A percentile compares a stretch with the other conserved stretches of the same genome.
phyloP scores from a whole-genome alignment of 2,888 invertebrate species.

The Shargacucullia verbasci region DNA sequence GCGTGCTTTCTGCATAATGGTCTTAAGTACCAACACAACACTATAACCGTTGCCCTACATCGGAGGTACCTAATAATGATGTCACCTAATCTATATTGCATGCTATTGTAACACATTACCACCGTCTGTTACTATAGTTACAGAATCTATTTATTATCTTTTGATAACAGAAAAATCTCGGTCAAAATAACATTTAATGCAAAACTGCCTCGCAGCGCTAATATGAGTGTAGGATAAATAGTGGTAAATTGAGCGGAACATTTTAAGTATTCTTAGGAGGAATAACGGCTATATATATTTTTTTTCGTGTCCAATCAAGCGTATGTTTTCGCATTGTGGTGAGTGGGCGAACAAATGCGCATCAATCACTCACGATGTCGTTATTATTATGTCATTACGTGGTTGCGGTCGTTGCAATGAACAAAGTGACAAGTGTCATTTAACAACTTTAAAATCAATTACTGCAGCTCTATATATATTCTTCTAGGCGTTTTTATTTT shows the following conservation, averaged over 20 bases:
- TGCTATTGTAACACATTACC: conserved; percentile 32
- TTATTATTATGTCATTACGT: conserved; percentile 31
- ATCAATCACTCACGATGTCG: conserved; percentile 34
- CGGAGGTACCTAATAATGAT: conserved; percentile 48
- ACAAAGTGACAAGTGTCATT: conserved; percentile 32
- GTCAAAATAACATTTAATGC: conserved; percentile 2
- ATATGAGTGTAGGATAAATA: conserved; percentile 27
- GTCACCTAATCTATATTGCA: conserved; percentile 60
- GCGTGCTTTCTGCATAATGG: conserved; percentile 41
- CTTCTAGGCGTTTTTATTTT: neutral
- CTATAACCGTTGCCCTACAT: conserved; percentile 51
- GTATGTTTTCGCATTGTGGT: conserved; percentile 11
- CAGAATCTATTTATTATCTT: neutral
- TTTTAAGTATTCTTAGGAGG: conserved; percentile 25
- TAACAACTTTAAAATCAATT: conserved; percentile 36
- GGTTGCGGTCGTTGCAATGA: conserved; percentile 16
- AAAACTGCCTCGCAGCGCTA: neutral
- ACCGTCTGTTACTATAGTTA: conserved; percentile 26
- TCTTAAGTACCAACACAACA: conserved; percentile 30
- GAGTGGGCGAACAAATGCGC: conserved; percentile 12
- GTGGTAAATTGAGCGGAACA: conserved; percentile 32
- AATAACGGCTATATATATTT: conserved; percentile 11
- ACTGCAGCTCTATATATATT: conserved; percentile 25
- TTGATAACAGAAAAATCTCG: conserved; percentile 17
- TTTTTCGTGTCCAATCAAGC: conserved; percentile 15